Conservation (phyloP, 2,797 vertebrate species). For the Streptopelia turtur region DNA sequence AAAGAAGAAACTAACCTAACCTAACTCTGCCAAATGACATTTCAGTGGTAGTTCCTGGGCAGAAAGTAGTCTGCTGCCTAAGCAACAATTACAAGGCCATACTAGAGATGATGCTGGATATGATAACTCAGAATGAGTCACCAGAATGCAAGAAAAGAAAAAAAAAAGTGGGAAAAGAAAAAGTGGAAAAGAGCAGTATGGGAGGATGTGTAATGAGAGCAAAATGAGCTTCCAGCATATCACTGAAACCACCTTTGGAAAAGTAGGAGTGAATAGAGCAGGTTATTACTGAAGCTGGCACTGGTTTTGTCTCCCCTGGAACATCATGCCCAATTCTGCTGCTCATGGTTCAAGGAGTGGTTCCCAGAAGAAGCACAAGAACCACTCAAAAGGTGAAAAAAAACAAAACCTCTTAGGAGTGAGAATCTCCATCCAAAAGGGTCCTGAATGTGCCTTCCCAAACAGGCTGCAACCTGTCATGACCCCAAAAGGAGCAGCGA, state of each 20-base stretch:
- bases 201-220: neutral
- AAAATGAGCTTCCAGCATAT: neutral
- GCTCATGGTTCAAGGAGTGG: fast-evolving
- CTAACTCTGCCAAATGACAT: neutral
- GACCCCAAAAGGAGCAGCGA: neutral
- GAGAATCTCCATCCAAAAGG: neutral
- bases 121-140: neutral
- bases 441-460: neutral
- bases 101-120: neutral
- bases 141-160: neutral
- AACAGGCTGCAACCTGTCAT: neutral
- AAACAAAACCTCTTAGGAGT: neutral
- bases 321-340: neutral
- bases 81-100: neutral
- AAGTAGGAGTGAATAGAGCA: neutral
- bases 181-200: neutral
- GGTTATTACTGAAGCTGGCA: neutral
- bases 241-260: neutral
- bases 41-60: neutral
- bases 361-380: neutral
- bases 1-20: neutral
- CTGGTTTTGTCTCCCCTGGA: neutral
- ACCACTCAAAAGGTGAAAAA: neutral
- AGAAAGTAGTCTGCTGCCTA: neutral
- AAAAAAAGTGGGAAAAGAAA: fast-evolving